Base-by-base conservation (phyloP, 2,797 vertebrate species). In the Notoglanidium macrostoma region DNA sequence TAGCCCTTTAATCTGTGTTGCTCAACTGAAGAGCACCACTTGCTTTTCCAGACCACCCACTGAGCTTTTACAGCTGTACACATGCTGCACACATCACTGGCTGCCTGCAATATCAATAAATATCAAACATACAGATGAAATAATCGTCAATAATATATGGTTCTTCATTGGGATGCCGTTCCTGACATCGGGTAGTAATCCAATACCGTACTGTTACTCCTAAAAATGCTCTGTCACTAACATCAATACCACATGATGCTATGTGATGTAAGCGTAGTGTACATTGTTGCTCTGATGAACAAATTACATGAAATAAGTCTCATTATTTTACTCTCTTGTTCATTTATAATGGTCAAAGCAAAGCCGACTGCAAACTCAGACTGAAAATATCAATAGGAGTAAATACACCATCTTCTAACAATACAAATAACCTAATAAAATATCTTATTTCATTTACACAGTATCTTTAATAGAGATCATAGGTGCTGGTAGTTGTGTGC, bases 41-140 rank as follows among this genome's bases (percentile, higher is more conserved):
- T 70, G n/a, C 63, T 70, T 70, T 83, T 70, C 63, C 63, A 54
- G 29, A 35, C 46, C n/a, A 23, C 81, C 81, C 63, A 83, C 46
- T 83, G 65, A 32, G 81, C 81, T 51, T 83, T 83, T 35, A 83
- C 61, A 83, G 59, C 61, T 83, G 61, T 46, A n/a, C 78, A 15
- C 78, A 44, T 81, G 46, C 46, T 83, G 61, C 26, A 19, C 61
- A 32, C 63, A 35, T 54, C 44, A 70, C 14, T 17, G 59, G 35
- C 81, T 21, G 65, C 19, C 63, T 82, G 59, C 40, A n/a, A n/a
- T n/a, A n/a, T n/a, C n/a, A 35, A 57, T 17, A 17, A 35, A 68
- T 32, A 32, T 17, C 5, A 40, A 40, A 40, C 40, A 40, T 40
- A 40, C 40, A 40, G 40, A 40, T 40, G 40, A 40, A 40, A 40